phyloP scores from a whole-genome alignment of 2,113 vertebrate species.

The Eublepharis macularius region DNA sequence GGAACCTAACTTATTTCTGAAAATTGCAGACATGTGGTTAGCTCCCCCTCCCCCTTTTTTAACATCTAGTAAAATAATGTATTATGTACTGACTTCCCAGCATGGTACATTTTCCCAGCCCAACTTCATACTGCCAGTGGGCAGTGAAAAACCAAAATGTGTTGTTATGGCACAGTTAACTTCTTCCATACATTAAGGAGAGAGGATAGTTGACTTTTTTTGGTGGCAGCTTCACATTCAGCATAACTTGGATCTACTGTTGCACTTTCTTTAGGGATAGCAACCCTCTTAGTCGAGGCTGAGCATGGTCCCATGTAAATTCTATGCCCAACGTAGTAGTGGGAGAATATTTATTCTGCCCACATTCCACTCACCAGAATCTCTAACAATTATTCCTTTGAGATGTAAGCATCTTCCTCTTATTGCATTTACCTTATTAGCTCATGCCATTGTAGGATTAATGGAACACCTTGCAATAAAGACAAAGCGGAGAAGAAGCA shows the following conservation, averaged over 20 bases:
- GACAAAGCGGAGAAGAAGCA: constrained; percentile 45
- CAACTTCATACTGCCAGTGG: neutral
- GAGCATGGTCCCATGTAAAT: neutral
- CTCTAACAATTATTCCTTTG: constrained; percentile 25
- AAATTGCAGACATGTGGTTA: neutral
- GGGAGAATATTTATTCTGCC: neutral
- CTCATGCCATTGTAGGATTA: constrained; percentile 46
- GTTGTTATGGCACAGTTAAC: neutral
- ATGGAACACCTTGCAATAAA: constrained; percentile 46
- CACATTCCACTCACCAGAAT: constrained; percentile 5
- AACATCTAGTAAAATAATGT: neutral
- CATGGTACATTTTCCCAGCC: neutral
- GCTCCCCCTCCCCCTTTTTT: neutral
- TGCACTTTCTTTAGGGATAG: neutral
- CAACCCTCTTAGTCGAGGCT: neutral
- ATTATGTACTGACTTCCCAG: too few species aligned
- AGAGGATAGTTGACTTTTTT: neutral
- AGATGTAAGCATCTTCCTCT: constrained; percentile 28
- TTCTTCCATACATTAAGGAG: neutral
- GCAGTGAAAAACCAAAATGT: neutral
- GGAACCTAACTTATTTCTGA: neutral
- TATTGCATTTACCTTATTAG: constrained; percentile 16
- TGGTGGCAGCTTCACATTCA: neutral
- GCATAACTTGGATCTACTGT: neutral
- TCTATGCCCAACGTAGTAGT: constrained; percentile 12